Evolutionary conservation across 2,113 vertebrate genomes (phyloP).

Genomic region (Carollia perspicillata): DNA sequence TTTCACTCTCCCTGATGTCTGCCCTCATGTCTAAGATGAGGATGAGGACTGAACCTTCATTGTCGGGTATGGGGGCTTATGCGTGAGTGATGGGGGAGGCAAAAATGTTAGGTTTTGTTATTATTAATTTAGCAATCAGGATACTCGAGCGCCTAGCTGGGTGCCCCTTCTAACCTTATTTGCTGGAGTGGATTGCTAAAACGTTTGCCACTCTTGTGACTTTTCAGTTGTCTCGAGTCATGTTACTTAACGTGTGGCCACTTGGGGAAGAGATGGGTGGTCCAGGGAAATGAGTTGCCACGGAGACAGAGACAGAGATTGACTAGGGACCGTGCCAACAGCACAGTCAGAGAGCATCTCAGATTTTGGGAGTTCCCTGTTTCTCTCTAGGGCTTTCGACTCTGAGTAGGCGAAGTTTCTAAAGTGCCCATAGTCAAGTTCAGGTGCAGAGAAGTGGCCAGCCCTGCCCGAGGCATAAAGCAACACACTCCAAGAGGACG

Average conservation of each 20-base stretch:
- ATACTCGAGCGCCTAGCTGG: neutral
- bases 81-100: neutral
- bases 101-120: neutral
- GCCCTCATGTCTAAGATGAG: neutral
- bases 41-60: neutral
- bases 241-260: neutral
- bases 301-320: neutral
- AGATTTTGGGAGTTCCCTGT: neutral
- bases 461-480: neutral
- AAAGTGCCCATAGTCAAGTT: neutral
- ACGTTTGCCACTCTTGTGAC: neutral
- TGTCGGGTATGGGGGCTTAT: accelerated
- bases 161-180: too few species aligned
- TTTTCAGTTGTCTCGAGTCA: neutral
- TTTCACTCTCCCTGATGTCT: neutral
- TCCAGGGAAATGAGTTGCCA: neutral
- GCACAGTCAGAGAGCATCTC: neutral
- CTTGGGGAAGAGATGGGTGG: neutral
- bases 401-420: neutral
- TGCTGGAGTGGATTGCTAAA: neutral
- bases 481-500: accelerated
- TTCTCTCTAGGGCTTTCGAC: neutral
- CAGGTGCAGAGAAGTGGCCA: neutral
- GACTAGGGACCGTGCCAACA: too few species aligned
- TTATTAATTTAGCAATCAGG: neutral